Evolutionary conservation across 2,797 vertebrate species (phyloP).

Genomic region (Melopsittacus undulatus): DNA sequence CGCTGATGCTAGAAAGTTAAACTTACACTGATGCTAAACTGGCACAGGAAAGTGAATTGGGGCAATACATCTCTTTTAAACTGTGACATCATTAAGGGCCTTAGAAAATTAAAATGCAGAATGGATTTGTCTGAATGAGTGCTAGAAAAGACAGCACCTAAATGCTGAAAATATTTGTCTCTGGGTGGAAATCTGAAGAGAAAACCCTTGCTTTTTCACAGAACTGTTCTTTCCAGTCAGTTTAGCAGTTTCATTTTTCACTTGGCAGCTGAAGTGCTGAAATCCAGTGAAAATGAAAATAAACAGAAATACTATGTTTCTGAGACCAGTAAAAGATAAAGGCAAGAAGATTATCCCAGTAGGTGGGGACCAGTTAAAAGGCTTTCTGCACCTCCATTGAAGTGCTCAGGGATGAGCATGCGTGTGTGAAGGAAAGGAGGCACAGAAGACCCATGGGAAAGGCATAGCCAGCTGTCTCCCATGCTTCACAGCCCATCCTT

Average conservation of each 20-base stretch:
- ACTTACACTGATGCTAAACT: not conserved
- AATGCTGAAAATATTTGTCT: not conserved
- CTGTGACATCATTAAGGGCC: not conserved
- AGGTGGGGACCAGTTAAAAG: not conserved
- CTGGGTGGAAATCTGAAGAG: not conserved
- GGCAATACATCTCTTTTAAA: not conserved
- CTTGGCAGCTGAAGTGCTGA: not conserved
- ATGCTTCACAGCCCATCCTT: not conserved
- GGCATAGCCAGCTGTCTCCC: fast-evolving
- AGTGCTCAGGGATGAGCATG: not conserved
- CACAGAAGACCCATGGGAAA: not conserved
- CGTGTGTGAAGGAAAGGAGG: not conserved
- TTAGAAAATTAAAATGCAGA: not conserved
- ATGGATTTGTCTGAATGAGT: not conserved
- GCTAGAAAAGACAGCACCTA: not conserved
- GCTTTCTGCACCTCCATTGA: not conserved
- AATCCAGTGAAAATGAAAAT: conserved; percentile 8
- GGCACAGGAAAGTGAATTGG: not conserved
- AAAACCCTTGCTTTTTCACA: not conserved
- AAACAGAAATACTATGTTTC: not conserved
- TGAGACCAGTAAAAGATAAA: not conserved
- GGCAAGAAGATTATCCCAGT: not conserved
- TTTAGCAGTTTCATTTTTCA: conserved; percentile 12
- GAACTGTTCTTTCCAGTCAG: not conserved
- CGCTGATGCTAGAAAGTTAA: not conserved